phyloP scores from a whole-genome alignment of 2,888 invertebrate genomes.

The Stictocephala bisonia region DNA sequence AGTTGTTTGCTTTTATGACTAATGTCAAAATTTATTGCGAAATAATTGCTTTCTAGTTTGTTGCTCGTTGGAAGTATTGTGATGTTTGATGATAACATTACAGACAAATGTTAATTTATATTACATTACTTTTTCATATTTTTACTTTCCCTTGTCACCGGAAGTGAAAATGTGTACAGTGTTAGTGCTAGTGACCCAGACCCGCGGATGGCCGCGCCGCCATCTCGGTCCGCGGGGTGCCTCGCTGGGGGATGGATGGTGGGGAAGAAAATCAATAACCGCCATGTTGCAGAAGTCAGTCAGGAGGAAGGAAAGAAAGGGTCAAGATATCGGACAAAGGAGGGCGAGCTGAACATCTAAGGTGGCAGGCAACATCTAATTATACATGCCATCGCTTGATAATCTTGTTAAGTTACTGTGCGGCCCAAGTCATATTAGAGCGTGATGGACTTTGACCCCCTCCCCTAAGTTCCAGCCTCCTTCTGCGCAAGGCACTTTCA shows the following conservation, averaged over 20 bases:
- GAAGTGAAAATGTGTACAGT: too few species aligned
- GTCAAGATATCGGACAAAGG: constrained; percentile 23
- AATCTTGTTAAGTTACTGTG: constrained; percentile 32
- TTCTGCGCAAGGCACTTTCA: constrained; percentile 39
- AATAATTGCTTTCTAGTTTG: too few species aligned
- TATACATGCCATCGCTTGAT: constrained; percentile 35
- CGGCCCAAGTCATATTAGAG: constrained; percentile 10
- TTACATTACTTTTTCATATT: too few species aligned
- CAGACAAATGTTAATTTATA: too few species aligned
- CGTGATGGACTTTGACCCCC: constrained; percentile 34
- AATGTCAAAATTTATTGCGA: too few species aligned
- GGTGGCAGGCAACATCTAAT: constrained; percentile 37
- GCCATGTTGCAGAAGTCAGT: constrained; percentile 25
- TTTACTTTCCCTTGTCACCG: too few species aligned
- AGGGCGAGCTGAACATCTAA: constrained; percentile 31
- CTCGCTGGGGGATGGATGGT: background rate
- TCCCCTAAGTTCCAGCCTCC: background rate
- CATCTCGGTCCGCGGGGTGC: background rate
- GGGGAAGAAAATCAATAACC: constrained; percentile 15
- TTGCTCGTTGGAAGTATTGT: too few species aligned
- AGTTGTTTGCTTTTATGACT: too few species aligned
- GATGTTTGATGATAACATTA: too few species aligned
- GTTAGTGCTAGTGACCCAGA: background rate
- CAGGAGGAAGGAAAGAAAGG: too few species aligned
- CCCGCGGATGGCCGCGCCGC: background rate